Conservation (phyloP, 2,888 invertebrate genomes). For the Fragum fragum region DNA sequence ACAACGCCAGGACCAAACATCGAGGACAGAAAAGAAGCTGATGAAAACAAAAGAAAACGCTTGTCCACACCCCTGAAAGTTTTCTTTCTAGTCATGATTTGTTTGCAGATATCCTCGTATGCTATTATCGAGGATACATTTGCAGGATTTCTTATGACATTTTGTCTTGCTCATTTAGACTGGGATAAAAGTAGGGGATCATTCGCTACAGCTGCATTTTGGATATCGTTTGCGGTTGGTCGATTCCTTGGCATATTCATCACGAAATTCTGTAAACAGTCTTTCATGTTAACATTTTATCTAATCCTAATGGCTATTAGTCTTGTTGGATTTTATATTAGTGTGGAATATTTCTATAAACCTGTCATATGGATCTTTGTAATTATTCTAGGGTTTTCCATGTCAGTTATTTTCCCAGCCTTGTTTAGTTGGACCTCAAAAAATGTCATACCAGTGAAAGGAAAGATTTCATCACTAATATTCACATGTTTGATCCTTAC, state of each 20-base stretch:
- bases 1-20: background rate
- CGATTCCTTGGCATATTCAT: slow-evolving; percentile 85
- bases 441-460: slow-evolving; percentile 85
- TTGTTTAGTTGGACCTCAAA: slow-evolving; percentile 87
- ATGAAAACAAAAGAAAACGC: background rate
- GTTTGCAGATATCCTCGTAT: slow-evolving; percentile 36
- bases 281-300: slow-evolving; percentile 82
- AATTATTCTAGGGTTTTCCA: slow-evolving; percentile 84
- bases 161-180: slow-evolving; percentile 81
- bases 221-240: slow-evolving; percentile 86
- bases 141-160: slow-evolving; percentile 85
- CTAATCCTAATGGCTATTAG: slow-evolving; percentile 52
- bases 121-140: slow-evolving; percentile 84
- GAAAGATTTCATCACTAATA: slow-evolving; percentile 85
- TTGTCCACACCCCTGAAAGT: slow-evolving; percentile 29
- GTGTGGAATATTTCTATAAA: slow-evolving; percentile 35
- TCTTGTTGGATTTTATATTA: slow-evolving; percentile 61
- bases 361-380: slow-evolving; percentile 82
- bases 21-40: background rate
- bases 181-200: slow-evolving; percentile 82
- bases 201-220: slow-evolving; percentile 85
- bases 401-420: slow-evolving; percentile 87
- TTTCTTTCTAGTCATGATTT: slow-evolving; percentile 26
- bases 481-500: slow-evolving; percentile 85
- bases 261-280: slow-evolving; percentile 81